These are phyloP conservation scores for Etheostoma nigrum DNA, from an alignment of 2,797 vertebrate genomes.

Conservation along the genomic window DNA sequence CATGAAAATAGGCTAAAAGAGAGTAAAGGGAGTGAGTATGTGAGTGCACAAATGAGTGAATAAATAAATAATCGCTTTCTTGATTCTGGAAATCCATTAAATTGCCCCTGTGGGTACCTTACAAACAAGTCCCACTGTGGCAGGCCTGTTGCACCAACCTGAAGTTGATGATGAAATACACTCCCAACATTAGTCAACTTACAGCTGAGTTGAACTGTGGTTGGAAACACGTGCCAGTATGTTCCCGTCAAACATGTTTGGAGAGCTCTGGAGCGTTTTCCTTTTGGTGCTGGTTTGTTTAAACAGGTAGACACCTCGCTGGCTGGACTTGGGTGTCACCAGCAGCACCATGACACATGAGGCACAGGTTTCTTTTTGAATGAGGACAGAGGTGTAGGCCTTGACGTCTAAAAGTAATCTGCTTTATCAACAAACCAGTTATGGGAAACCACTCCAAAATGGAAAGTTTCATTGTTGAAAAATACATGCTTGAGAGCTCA, in stretches of 20 bases:
- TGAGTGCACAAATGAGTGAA: background rate
- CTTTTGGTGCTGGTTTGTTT: conserved; percentile 36
- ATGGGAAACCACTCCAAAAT: background rate
- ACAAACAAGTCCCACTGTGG: background rate
- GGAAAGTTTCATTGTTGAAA: background rate
- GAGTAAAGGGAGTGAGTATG: background rate
- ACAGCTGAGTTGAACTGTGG: background rate
- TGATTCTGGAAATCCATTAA: background rate
- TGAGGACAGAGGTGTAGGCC: background rate
- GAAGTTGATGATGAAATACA: background rate
- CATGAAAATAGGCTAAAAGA: background rate
- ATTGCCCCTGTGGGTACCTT: background rate
- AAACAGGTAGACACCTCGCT: conserved; percentile 10
- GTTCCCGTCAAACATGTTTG: background rate
- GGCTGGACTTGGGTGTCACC: conserved; percentile 30
- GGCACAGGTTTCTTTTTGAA: conserved; percentile 17
- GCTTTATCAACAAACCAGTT: background rate
- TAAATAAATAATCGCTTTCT: background rate
- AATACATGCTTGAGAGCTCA: background rate
- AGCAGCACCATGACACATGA: background rate
- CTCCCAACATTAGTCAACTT: background rate
- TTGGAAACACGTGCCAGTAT: background rate
- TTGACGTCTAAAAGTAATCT: background rate
- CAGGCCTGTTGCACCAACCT: background rate
- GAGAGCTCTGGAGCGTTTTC: conserved; percentile 15